phyloP scores from a whole-genome alignment of 2,888 invertebrate genomes.

The Xestia xanthographa region DNA sequence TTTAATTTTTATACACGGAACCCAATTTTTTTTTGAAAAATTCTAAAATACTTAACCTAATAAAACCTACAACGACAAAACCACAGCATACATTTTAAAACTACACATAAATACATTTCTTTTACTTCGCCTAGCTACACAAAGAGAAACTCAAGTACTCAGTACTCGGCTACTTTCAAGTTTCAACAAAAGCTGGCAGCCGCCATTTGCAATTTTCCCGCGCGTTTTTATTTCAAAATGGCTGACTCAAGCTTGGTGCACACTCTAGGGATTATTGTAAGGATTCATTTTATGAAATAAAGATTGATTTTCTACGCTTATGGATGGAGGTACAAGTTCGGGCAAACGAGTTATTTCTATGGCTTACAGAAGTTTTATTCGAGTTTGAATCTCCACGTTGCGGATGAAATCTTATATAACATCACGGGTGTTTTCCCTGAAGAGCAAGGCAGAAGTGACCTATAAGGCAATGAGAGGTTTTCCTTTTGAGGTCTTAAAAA shows the following conservation, averaged over 20 bases:
- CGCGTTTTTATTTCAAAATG: slow-evolving; percentile 55
- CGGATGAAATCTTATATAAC: not conserved
- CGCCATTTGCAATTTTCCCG: slow-evolving; percentile 61
- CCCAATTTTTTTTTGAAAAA: not conserved
- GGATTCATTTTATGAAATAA: slow-evolving; percentile 20
- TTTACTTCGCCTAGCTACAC: slow-evolving; percentile 23
- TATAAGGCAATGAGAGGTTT: not conserved
- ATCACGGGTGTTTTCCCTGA: not conserved
- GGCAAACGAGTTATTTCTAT: not conserved
- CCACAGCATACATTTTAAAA: not conserved
- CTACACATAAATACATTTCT: slow-evolving; percentile 48
- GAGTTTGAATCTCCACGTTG: not conserved
- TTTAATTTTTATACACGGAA: too few species aligned
- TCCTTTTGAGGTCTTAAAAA: too few species aligned
- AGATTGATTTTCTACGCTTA: slow-evolving; percentile 5
- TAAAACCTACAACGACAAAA: not conserved
- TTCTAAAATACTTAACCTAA: not conserved
- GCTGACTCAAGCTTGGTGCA: slow-evolving; percentile 17
- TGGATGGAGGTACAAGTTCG: not conserved
- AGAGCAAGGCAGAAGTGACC: not conserved
- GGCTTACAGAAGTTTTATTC: not conserved
- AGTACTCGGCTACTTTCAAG: not conserved
- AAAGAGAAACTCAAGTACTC: slow-evolving; percentile 53
- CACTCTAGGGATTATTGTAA: slow-evolving; percentile 27
- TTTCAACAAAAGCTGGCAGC: slow-evolving; percentile 41